Base-by-base conservation (phyloP, 2,888 invertebrate species). In the Epirrita christyi region DNA sequence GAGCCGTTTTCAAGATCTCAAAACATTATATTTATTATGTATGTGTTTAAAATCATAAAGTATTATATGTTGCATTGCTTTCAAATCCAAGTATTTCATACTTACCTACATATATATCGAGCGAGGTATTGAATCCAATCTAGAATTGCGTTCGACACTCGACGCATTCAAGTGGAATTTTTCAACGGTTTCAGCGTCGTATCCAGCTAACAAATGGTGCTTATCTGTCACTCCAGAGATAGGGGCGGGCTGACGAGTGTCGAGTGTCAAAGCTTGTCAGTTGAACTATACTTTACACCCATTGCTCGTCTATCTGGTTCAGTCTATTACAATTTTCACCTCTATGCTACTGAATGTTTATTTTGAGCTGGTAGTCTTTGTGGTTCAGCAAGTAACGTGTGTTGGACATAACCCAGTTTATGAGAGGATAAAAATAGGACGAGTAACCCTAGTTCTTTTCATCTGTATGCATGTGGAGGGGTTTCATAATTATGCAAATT, bases 201-300 rank as follows among this genome's bases (percentile, higher is more conserved):
- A 73, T 71, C 70, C 66, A 68, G 71, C 73, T 76, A 80, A 82
- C 80, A 83, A 85, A 85, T 81, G 80, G 75, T 74, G 71, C 80
- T 83, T 83, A 83, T 85, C 78, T 75, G 77, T 81, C 83, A 80
- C 79, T 75, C 74, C 71, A 74, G 74, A 81, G 81, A 80, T 81
- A 80, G 76, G 51, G 59, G 60, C 50, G 46, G 55, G 70, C 71
- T 74, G 82, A 80, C 80, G 80, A 81, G 83, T 78, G 80, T 80
- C 73, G 74, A 75, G 75, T 80, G 81, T 81, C 80, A 81, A 78
- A 81, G 78, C 80, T 76, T 76, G 81, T 81, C 82, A 82, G 76
- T 75, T 73, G 67, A 78, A 76, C 76, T 78, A 77, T 74, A 65
- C 71, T 67, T 54, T 71, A 71, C 69, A 70, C 62, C 65, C 63